Evolutionary conservation across 1,140 invertebrate genomes (phyloP).

Genomic region (Zaprionus africanus): DNA sequence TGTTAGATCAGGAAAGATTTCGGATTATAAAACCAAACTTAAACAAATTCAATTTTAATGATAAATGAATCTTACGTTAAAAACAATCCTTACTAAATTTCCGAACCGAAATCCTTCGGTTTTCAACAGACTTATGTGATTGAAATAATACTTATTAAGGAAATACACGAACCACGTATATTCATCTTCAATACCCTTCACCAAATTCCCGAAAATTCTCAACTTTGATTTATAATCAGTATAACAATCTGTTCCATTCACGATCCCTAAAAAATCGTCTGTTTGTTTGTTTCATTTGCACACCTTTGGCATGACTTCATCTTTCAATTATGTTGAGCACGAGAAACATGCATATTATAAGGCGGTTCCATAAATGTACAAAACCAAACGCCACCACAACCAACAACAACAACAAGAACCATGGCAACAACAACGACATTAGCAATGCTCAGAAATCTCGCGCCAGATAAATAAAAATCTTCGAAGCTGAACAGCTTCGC

Average conservation of each 20-base stretch:
- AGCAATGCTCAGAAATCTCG: conserved; percentile 21
- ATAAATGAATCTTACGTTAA: too few species aligned
- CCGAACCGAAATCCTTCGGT: too few species aligned
- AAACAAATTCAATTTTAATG: too few species aligned
- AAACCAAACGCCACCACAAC: conserved; percentile 19
- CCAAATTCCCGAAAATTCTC: background rate
- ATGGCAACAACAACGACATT: conserved; percentile 25
- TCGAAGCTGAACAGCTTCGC: conserved; percentile 20
- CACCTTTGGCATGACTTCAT: conserved; percentile 68
- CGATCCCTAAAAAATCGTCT: background rate
- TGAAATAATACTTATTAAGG: too few species aligned
- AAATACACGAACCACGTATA: too few species aligned
- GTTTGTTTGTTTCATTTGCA: conserved; percentile 19
- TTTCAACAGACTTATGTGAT: too few species aligned
- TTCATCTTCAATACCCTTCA: background rate
- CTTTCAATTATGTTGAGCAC: conserved; percentile 56
- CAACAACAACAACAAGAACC: conserved; percentile 24
- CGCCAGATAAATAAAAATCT: conserved; percentile 23
- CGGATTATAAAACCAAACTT: too few species aligned
- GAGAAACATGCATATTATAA: conserved; percentile 33
- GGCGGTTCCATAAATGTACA: conserved; percentile 39
- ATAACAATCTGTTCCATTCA: conserved; percentile 5
- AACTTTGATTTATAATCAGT: conserved; percentile 22
- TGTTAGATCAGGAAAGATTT: too few species aligned
- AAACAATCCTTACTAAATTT: too few species aligned